Conservation (phyloP, 2,797 vertebrate genomes). For the Tokudaia tokunoshimensis region DNA sequence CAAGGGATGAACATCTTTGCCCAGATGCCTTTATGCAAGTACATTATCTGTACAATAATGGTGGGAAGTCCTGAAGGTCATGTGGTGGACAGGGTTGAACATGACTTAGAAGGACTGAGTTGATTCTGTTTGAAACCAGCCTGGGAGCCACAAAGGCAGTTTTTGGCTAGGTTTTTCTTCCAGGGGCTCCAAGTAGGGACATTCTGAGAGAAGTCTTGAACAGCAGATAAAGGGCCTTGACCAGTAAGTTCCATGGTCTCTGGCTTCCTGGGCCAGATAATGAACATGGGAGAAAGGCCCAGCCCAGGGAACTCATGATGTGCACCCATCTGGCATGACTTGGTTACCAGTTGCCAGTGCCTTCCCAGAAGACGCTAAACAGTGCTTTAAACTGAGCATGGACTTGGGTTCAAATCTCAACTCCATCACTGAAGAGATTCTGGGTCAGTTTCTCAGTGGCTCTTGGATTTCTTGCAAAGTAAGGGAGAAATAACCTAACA, state of each 20-base stretch:
- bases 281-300: background rate
- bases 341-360: background rate
- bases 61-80: background rate
- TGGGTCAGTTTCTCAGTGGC: background rate
- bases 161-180: background rate
- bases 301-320: background rate
- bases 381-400: background rate
- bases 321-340: background rate
- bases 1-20: background rate
- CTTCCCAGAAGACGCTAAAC: background rate
- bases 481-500: background rate
- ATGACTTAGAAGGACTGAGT: background rate
- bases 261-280: conserved; percentile 32
- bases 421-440: background rate
- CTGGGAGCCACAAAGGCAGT: background rate
- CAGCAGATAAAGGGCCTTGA: background rate
- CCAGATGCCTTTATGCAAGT: background rate
- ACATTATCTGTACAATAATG: background rate
- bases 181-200: background rate
- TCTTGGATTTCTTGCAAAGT: background rate
- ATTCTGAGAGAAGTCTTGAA: background rate
- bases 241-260: background rate
- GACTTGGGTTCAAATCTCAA: background rate
- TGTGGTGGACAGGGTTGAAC: background rate
- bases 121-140: background rate